These are phyloP conservation scores for Mythimna pallens DNA, from an alignment of 2,888 invertebrate genomes.

Conservation along the genomic window DNA sequence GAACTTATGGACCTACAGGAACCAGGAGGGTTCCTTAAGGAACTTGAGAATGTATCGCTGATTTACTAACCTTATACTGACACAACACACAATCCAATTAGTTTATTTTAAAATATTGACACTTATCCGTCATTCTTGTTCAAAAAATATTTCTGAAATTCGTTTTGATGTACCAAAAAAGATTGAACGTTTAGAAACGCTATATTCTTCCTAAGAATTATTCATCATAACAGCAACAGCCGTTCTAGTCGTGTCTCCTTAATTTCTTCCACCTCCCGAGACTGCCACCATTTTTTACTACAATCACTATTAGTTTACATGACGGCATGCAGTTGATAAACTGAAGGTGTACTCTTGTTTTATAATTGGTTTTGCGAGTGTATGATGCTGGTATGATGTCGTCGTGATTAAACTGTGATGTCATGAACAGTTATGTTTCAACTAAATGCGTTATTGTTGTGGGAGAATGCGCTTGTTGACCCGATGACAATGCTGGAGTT, in stretches of 20 bases:
- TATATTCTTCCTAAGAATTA: background rate
- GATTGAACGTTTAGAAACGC: background rate
- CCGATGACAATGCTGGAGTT: background rate
- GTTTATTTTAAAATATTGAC: too few relatives aligned
- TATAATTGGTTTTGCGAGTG: conserved; percentile 44
- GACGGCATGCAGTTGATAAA: conserved; percentile 56
- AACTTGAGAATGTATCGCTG: background rate
- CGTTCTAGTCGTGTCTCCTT: conserved; percentile 10
- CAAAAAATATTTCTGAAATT: background rate
- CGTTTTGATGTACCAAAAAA: background rate
- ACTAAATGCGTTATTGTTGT: conserved; percentile 13
- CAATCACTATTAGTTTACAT: conserved; percentile 63
- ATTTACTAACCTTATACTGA: background rate
- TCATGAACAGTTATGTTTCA: conserved; percentile 36
- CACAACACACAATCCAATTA: too few relatives aligned
- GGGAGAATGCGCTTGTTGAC: background rate
- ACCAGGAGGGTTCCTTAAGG: too few relatives aligned
- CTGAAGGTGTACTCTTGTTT: conserved; percentile 48
- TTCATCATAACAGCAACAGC: background rate
- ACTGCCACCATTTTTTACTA: conserved; percentile 45
- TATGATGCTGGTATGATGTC: conserved; percentile 29
- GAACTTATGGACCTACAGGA: background rate
- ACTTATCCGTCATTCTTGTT: too few relatives aligned
- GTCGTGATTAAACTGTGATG: conserved; percentile 27
- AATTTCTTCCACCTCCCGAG: conserved; percentile 20